Base-by-base conservation (phyloP, 1,140 invertebrate species). In the Tetramorium parvispinum region DNA sequence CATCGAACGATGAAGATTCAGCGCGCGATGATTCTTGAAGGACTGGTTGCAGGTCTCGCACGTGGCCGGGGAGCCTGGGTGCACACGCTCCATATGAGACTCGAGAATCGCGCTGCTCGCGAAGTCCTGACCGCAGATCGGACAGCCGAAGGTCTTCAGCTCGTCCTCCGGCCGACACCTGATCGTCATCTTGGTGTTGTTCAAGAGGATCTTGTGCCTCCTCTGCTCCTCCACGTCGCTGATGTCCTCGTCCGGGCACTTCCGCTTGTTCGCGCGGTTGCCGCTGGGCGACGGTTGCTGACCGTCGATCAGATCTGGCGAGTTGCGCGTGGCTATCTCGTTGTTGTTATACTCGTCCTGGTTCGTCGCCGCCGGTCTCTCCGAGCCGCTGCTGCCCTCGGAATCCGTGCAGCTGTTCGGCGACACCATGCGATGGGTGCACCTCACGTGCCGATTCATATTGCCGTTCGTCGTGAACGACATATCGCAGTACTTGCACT, bases 381-480 rank as follows among this genome's bases (percentile, higher is more conserved):
- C 96, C 32, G 96, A 95, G 81, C 96, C 96, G 88, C 91, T 92
- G 85, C 92, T 94, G 65, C 92, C 94, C 11, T 95, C 93, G 5
- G 92, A 93, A 57, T 95, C 94, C 0, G 94, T 94, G 51, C 88
- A 93, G 65, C 93, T 94, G 76, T 92, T 93, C 0, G 93, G 91
- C 40, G 93, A 93, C 0, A 88, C 83, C 43, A 94, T 92, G 49
- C 94, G 59, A 37, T 96, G 96, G 1, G 93, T 97, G 0, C 97
- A 98, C 75, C 97, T 95, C 95, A 98, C 96, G 92, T 98, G 98
- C 37, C 98, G 95, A 92, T 98, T 97, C 97, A 98, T 98, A 93
- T 98, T 98, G 18, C 98, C 98, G 93, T 98, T 98, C 3, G 98
- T 98, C 46, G 97, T 98, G 94, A 98, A 99, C 3, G 97, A 97